Evolutionary conservation across 2,113 vertebrate species (phyloP).

Genomic region (Acrocephalus kingi): DNA sequence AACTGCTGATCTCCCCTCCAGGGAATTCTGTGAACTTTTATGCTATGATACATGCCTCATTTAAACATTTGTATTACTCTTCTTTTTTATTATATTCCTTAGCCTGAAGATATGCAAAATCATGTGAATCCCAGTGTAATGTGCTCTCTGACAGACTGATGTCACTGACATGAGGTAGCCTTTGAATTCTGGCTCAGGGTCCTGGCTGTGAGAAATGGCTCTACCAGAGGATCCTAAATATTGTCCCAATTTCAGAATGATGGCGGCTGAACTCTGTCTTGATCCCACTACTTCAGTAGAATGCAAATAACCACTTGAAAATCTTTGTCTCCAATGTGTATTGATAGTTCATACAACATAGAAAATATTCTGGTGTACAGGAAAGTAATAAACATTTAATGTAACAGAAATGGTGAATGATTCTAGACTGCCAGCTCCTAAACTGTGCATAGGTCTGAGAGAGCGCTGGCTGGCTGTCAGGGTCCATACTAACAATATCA

Average conservation of each 20-base stretch:
- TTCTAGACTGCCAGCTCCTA: background rate
- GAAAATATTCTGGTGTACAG: background rate
- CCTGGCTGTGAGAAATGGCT: background rate
- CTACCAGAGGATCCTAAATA: background rate
- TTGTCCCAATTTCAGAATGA: background rate
- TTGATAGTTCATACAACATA: background rate
- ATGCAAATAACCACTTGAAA: background rate
- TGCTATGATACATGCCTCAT: background rate
- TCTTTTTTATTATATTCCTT: slow-evolving; percentile 22
- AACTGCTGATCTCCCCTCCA: background rate
- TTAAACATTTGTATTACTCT: background rate
- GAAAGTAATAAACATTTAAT: background rate
- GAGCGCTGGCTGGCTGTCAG: background rate
- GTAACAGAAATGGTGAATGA: background rate
- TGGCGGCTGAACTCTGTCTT: background rate
- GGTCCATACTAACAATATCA: background rate
- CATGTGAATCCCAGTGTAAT: background rate
- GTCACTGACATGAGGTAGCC: background rate
- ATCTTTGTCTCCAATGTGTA: background rate
- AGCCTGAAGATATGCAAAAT: slow-evolving; percentile 32
- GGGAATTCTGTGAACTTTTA: slow-evolving; percentile 46
- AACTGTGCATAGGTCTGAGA: background rate
- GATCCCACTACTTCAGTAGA: background rate
- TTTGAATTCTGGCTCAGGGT: background rate
- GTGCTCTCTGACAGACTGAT: background rate